These are phyloP conservation scores for Aphelenchoides besseyi DNA, from an alignment of 1,140 invertebrate genomes.

Conservation along the genomic window DNA sequence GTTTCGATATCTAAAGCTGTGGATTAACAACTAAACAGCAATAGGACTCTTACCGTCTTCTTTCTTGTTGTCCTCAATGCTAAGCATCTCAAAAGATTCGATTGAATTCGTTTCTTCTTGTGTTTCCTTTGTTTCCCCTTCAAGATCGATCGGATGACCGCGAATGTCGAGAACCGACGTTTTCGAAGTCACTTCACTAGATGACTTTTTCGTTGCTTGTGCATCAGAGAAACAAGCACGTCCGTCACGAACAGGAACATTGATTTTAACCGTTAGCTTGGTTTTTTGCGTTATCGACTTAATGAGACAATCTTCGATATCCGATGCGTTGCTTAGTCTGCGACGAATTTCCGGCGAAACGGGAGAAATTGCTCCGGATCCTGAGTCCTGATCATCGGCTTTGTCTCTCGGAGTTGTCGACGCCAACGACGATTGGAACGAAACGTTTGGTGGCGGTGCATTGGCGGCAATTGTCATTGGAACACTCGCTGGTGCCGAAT, in stretches of 20 bases:
- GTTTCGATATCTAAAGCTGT: too few relatives aligned
- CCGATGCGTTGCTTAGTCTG: not conserved
- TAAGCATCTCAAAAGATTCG: too few relatives aligned
- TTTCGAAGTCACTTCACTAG: not conserved
- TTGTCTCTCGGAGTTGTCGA: not conserved
- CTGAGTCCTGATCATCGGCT: not conserved
- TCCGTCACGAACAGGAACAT: constrained; percentile 1
- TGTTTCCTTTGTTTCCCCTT: not conserved
- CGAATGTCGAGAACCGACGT: not conserved
- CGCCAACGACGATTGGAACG: not conserved
- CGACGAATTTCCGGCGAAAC: not conserved
- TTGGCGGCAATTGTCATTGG: not conserved
- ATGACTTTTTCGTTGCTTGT: not conserved
- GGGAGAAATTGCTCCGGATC: not conserved
- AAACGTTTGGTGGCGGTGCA: not conserved
- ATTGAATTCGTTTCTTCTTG: too few relatives aligned
- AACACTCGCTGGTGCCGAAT: not conserved
- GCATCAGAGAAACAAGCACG: not conserved
- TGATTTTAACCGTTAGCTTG: not conserved
- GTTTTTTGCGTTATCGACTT: not conserved
- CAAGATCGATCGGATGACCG: not conserved
- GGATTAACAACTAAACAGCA: too few relatives aligned
- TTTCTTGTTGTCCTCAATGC: not conserved
- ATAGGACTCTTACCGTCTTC: not conserved
- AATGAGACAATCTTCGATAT: not conserved